A percentile compares a stretch with the other conserved stretches of the same genome.
These are phyloP conservation scores for Agonopterix subpropinquella DNA, from an alignment of 2,888 invertebrate species.

Conservation along the genomic window DNA sequence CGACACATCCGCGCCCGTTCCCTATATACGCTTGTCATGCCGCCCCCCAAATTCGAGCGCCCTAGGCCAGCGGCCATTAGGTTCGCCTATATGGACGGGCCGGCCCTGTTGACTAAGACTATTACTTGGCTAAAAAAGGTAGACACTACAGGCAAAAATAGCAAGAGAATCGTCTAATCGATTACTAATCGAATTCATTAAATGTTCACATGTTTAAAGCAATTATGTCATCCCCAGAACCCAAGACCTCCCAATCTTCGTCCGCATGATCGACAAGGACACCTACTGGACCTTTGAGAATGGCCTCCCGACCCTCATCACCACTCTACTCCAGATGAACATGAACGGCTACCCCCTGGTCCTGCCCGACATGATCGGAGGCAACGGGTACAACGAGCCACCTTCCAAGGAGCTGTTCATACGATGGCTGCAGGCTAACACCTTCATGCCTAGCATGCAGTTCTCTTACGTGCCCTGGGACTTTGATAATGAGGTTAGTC, in stretches of 20 bases:
- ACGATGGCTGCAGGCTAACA: constrained; percentile 85
- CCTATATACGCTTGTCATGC: too few species aligned
- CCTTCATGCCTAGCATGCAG: constrained; percentile 86
- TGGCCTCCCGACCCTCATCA: constrained; percentile 83
- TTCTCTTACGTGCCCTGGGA: constrained; percentile 89
- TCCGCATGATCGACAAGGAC: constrained; percentile 86
- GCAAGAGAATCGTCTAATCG: too few species aligned
- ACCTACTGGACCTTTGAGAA: constrained; percentile 80
- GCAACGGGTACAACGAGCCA: constrained; percentile 70
- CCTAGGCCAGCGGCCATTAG: too few species aligned
- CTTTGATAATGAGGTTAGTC: constrained; percentile 72
- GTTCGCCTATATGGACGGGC: too few species aligned
- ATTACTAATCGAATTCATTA: too few species aligned
- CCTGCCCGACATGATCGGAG: constrained; percentile 87
- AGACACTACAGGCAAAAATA: too few species aligned
- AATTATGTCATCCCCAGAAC: constrained; percentile 46
- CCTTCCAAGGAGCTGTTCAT: constrained; percentile 79
- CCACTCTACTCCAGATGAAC: constrained; percentile 79
- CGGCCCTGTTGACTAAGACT: too few species aligned
- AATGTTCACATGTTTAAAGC: too few species aligned
- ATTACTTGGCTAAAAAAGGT: too few species aligned
- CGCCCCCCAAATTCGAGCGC: too few species aligned
- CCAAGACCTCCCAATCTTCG: constrained; percentile 81
- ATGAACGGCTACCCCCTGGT: constrained; percentile 81
- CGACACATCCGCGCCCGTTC: too few species aligned